A percentile compares a stretch with the other conserved stretches of the same genome.
Conservation (phyloP, 2,888 invertebrate species). For the Sesia apiformis region DNA sequence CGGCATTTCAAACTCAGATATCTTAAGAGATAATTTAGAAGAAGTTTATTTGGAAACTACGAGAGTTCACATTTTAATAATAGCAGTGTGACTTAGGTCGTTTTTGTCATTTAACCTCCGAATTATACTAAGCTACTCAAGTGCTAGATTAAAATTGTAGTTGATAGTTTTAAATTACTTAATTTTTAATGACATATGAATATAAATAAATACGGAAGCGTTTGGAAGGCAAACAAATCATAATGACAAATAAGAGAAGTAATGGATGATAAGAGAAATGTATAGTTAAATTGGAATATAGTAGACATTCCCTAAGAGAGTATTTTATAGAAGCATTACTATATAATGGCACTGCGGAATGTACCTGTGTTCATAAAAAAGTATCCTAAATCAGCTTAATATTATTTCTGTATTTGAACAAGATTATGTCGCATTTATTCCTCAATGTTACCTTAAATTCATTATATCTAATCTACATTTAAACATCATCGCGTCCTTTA, state of each 20-base stretch:
- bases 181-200: conserved; percentile 13
- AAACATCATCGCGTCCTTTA: conserved; percentile 42
- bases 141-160: conserved; percentile 48
- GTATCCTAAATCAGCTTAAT: conserved; percentile 62
- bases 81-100: conserved; percentile 49
- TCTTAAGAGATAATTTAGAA: conserved; percentile 67
- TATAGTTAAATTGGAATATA: conserved; percentile 37
- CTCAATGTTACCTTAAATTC: conserved; percentile 40
- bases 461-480: conserved; percentile 34
- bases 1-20: conserved; percentile 34
- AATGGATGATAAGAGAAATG: conserved; percentile 18
- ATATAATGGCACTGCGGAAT: conserved; percentile 69
- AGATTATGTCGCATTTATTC: conserved; percentile 56
- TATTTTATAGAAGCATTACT: conserved; percentile 55
- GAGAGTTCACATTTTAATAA: conserved; percentile 52
- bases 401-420: conserved; percentile 53
- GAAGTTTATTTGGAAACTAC: conserved; percentile 66
- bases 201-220: background rate
- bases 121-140: conserved; percentile 62
- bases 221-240: background rate
- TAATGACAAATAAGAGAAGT: conserved; percentile 7
- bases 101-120: conserved; percentile 51
- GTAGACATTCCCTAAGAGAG: conserved; percentile 45
- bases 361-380: conserved; percentile 69
- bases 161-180: conserved; percentile 16